These are phyloP conservation scores for Muscicapa striata DNA, from an alignment of 2,797 vertebrate species.

Conservation along the genomic window DNA sequence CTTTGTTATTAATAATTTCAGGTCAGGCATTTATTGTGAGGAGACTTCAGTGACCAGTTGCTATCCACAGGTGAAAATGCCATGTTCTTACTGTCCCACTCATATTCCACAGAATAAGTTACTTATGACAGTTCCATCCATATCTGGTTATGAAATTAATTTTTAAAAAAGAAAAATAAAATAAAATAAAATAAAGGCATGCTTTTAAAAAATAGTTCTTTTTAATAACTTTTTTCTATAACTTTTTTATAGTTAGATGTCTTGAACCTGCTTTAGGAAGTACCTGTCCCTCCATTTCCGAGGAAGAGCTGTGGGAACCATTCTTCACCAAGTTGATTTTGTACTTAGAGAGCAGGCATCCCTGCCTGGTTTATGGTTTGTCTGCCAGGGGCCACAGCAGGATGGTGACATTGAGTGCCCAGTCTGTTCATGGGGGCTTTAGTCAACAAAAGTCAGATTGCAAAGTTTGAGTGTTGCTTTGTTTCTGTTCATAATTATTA, in stretches of 20 bases:
- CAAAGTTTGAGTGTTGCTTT: background rate
- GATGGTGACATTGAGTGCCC: background rate
- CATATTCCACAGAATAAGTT: background rate
- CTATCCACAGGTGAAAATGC: background rate
- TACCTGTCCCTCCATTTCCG: background rate
- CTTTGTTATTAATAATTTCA: background rate
- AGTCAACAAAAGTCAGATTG: background rate
- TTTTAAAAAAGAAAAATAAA: background rate
- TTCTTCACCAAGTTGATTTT: background rate
- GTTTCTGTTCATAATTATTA: background rate
- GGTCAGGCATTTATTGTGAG: background rate
- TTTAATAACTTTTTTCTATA: background rate
- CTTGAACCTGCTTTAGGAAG: background rate
- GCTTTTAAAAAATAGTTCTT: background rate
- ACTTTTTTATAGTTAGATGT: background rate
- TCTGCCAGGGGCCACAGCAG: background rate
- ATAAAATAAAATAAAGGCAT: background rate
- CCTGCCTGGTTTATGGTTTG: background rate
- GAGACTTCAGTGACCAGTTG: background rate
- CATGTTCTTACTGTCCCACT: background rate
- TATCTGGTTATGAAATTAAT: background rate
- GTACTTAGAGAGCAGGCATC: background rate
- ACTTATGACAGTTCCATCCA: background rate
- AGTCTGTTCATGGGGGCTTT: background rate
- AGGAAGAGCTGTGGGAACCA: background rate